A percentile compares a stretch with the other conserved stretches of the same genome.
phyloP scores from a whole-genome alignment of 2,797 vertebrate species.

The Myotis findleyi region DNA sequence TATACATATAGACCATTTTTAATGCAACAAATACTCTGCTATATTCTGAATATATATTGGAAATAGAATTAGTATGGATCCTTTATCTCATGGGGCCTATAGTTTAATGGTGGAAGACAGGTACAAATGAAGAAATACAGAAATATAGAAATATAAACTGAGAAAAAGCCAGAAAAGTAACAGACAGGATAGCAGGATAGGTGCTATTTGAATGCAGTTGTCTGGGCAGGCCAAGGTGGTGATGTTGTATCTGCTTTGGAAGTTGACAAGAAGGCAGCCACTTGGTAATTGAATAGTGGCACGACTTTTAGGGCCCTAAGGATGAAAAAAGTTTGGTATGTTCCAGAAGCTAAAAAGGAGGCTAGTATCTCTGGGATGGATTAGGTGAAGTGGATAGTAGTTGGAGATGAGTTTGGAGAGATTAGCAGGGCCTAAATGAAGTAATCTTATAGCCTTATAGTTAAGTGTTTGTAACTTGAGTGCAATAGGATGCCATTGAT shows the following conservation, averaged over 20 bases:
- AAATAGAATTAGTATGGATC: neutral
- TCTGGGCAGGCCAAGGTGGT: too few species aligned
- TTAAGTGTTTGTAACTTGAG: neutral
- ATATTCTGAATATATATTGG: neutral
- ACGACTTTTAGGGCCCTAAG: neutral
- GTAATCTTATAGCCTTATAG: neutral
- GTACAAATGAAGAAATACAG: neutral
- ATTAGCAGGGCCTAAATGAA: neutral
- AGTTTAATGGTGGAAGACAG: neutral
- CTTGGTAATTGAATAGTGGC: neutral
- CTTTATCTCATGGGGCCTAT: neutral
- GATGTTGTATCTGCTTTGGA: neutral
- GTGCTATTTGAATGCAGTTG: neutral
- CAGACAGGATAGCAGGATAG: accelerated
- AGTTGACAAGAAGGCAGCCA: neutral
- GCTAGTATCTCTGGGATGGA: neutral
- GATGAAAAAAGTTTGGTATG: neutral
- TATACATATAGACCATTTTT: neutral
- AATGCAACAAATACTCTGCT: neutral
- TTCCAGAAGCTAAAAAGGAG: neutral
- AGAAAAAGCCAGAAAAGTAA: neutral
- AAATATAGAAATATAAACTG: neutral
- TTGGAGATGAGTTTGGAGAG: neutral
- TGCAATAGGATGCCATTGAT: neutral
- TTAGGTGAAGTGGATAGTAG: neutral